Evolutionary conservation across 2,797 vertebrate species (phyloP), one percentile per base, ranked within the genome.

Genomic region (Clarias platycephalus): DNA sequence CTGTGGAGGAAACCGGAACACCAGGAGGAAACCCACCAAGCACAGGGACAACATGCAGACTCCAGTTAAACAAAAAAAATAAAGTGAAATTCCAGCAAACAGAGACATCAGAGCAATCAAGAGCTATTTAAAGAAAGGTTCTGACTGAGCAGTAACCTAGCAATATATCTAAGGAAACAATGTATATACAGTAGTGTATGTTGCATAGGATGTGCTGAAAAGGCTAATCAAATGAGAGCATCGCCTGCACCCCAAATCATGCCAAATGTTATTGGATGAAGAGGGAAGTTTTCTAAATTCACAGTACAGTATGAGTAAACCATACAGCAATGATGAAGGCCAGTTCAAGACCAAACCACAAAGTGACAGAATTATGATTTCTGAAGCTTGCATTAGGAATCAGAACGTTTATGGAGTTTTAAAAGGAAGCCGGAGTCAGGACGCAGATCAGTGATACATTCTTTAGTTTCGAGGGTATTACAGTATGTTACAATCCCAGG

Each of bases 341-440:
- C 74, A 84, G 26, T 60, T 84, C 64, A 79, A 64, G 31, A 84
- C 74, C 62, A 8, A 84, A 22, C 74, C 74, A 6, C 24, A 77
- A 49, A 68, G 64, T n/a, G 18, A 53, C 63, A 79, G 68, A 53
- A 79, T 84, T 66, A 49, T 20, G 24, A 70, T 28, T 31, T 31
- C 34, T 70, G 34, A 34, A 78, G 75, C 16, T 24, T n/a, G 66
- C 76, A 64, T 64, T 15, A 3, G 53, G 40, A 40, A 84, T 70
- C 67, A 13, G 34, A 9, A 24, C 0, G 20, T 22, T 70, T 40
- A 70, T 24, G 34, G 20, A 70, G 63, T 64, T 64, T 64, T 28
- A 28, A 64, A 64, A 64, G 13, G 63, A 64, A 64, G 63, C 63
- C 28, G 26, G 62, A 12, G 62, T 15, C 26, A 28, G 82, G 78